Percentiles rank a stretch among this genome's conserved stretches.
phyloP scores from a whole-genome alignment of 2,888 invertebrate species.

The Seira musarum region DNA sequence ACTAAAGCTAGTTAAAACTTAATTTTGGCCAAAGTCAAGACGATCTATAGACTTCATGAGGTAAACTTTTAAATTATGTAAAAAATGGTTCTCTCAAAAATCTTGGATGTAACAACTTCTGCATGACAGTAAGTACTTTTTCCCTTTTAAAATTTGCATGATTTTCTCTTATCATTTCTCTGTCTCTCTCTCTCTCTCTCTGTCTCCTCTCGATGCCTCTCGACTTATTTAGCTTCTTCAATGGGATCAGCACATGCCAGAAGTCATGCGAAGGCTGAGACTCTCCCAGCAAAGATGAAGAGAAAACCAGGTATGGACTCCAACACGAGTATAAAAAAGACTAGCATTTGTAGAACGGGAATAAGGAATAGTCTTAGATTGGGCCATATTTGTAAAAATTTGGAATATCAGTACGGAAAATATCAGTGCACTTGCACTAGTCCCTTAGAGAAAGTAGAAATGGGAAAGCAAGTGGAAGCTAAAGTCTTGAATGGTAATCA shows the following conservation, averaged over 20 bases:
- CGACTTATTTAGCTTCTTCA: constrained; percentile 59
- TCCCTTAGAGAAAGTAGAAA: constrained; percentile 39
- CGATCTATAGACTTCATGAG: background rate
- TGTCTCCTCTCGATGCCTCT: constrained; percentile 43
- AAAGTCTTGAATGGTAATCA: constrained; percentile 11
- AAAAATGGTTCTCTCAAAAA: constrained; percentile 21
- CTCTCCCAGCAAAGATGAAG: constrained; percentile 66
- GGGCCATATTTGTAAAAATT: constrained; percentile 61
- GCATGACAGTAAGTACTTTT: constrained; percentile 55
- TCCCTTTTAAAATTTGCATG: constrained; percentile 51
- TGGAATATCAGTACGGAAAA: constrained; percentile 57
- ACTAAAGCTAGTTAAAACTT: background rate
- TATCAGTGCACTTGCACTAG: constrained; percentile 57
- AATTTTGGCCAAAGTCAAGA: background rate
- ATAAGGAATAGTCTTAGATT: constrained; percentile 48
- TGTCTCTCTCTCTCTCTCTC: constrained; percentile 25
- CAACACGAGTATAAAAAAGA: constrained; percentile 41
- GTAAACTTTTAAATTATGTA: background rate
- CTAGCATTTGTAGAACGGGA: constrained; percentile 38
- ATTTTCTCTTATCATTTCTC: constrained; percentile 53
- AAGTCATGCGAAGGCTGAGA: constrained; percentile 63
- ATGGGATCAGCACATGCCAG: constrained; percentile 61
- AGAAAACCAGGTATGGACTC: constrained; percentile 68
- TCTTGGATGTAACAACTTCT: constrained; percentile 43
- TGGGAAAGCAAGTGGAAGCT: constrained; percentile 48